Evolutionary conservation across 1,140 invertebrate species (phyloP).

Genomic region (Bradynema listronoti): DNA sequence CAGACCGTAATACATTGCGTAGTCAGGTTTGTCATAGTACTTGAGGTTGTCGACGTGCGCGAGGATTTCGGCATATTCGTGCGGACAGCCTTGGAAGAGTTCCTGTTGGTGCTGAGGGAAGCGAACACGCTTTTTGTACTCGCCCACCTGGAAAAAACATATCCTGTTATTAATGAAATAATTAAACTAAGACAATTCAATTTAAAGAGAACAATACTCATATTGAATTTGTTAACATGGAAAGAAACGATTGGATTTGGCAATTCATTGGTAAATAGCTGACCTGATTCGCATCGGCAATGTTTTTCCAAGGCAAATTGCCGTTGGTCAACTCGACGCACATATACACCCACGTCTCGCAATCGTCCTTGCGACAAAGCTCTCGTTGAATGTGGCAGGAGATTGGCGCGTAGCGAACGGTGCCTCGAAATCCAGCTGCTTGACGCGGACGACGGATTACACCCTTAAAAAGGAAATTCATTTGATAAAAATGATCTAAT

Average conservation of each 20-base stretch:
- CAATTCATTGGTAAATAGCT: slow-evolving; percentile 25
- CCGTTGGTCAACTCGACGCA: slow-evolving; percentile 38
- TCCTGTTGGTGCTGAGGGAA: not conserved
- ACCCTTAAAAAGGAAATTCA: slow-evolving; percentile 27
- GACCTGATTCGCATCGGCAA: slow-evolving; percentile 40
- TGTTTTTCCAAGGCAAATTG: slow-evolving; percentile 41
- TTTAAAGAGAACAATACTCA: too few relatives aligned
- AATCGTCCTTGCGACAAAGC: slow-evolving; percentile 31
- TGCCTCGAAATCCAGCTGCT: slow-evolving; percentile 45
- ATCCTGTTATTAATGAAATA: not conserved
- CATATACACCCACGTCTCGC: slow-evolving; percentile 40
- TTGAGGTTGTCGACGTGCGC: slow-evolving; percentile 17
- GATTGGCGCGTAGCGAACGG: slow-evolving; percentile 46
- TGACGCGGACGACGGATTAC: slow-evolving; percentile 35
- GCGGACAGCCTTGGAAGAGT: slow-evolving; percentile 19
- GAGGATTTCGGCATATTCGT: slow-evolving; percentile 9
- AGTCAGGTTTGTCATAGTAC: slow-evolving; percentile 18
- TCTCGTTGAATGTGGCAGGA: slow-evolving; percentile 42
- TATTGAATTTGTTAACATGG: not conserved
- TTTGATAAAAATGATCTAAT: too few relatives aligned
- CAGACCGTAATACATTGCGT: slow-evolving; percentile 4
- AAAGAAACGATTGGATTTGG: not conserved
- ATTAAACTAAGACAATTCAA: too few relatives aligned
- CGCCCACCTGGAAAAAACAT: slow-evolving; percentile 13
- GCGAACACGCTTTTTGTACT: slow-evolving; percentile 1